Evolutionary conservation across 2,888 invertebrate genomes (phyloP).

Genomic region (Melieria picta): DNA sequence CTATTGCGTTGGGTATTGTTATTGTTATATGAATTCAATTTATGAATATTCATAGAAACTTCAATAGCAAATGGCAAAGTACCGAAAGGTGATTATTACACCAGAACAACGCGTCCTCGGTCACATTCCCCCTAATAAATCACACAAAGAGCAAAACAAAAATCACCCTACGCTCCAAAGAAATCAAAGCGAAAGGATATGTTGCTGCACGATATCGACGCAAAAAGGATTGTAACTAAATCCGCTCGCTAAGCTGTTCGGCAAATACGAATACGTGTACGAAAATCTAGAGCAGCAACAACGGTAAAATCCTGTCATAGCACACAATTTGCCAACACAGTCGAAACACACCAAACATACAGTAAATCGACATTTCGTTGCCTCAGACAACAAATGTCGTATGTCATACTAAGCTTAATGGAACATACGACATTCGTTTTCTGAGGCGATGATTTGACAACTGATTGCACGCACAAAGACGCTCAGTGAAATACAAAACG

Average conservation of each 20-base stretch:
- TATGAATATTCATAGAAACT: too few relatives aligned
- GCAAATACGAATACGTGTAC: slow-evolving; percentile 11
- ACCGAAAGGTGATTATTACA: too few relatives aligned
- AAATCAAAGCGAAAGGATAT: too few relatives aligned
- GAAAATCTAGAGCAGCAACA: not conserved
- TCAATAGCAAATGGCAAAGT: too few relatives aligned
- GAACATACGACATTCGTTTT: too few relatives aligned
- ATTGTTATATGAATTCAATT: too few relatives aligned
- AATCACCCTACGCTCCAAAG: too few relatives aligned
- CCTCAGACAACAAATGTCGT: slow-evolving; percentile 15
- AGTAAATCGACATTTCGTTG: slow-evolving; percentile 11
- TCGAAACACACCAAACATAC: not conserved
- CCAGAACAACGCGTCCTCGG: too few relatives aligned
- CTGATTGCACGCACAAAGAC: not conserved
- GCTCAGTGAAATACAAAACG: slow-evolving; percentile 40
- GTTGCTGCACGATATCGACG: not conserved
- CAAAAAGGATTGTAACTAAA: slow-evolving; percentile 48
- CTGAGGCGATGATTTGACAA: slow-evolving; percentile 10
- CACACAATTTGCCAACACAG: slow-evolving; percentile 1
- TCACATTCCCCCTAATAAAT: too few relatives aligned
- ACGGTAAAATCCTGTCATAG: slow-evolving; percentile 16
- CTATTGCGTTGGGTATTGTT: too few relatives aligned
- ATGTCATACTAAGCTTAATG: too few relatives aligned
- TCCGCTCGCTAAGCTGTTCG: slow-evolving; percentile 29
- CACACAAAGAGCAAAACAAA: too few relatives aligned